A percentile compares a stretch with the other conserved stretches of the same genome.
These are phyloP conservation scores for Camponotus fellah DNA, from an alignment of 2,888 invertebrate genomes.

Conservation along the genomic window DNA sequence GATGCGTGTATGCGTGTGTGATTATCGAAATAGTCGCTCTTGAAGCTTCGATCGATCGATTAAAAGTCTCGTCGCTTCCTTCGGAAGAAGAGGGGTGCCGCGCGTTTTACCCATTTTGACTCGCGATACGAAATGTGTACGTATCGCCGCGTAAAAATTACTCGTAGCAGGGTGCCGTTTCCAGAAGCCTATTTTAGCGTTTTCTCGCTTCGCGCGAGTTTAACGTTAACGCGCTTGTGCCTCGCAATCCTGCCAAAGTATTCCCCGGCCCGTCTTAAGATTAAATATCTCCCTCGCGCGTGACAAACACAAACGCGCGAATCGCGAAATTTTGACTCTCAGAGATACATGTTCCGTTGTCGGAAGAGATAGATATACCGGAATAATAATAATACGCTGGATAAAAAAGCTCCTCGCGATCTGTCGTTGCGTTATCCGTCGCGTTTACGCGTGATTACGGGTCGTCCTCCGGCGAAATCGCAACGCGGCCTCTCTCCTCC, in stretches of 20 bases:
- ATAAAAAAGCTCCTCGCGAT: not conserved
- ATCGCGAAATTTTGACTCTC: not conserved
- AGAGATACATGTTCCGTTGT: not conserved
- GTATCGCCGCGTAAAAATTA: not conserved
- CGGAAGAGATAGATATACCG: not conserved
- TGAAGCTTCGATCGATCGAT: constrained; percentile 3
- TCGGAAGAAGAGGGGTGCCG: not conserved
- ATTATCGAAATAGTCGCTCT: constrained; percentile 17
- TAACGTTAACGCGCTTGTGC: not conserved
- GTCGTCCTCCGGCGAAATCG: not conserved
- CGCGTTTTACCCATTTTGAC: not conserved
- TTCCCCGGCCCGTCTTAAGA: not conserved
- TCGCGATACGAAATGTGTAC: not conserved
- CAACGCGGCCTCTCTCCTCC: not conserved
- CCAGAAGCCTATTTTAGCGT: not conserved
- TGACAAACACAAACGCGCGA: not conserved
- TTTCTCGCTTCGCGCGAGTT: not conserved
- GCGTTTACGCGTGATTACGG: not conserved
- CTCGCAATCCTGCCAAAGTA: not conserved
- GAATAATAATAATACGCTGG: not conserved
- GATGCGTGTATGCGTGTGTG: not conserved
- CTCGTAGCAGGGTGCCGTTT: not conserved
- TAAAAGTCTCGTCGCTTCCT: not conserved
- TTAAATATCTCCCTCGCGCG: not conserved
- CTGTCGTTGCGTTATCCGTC: not conserved